These are phyloP conservation scores for Pinctada fucata DNA, from an alignment of 2,888 invertebrate genomes.

Conservation along the genomic window DNA sequence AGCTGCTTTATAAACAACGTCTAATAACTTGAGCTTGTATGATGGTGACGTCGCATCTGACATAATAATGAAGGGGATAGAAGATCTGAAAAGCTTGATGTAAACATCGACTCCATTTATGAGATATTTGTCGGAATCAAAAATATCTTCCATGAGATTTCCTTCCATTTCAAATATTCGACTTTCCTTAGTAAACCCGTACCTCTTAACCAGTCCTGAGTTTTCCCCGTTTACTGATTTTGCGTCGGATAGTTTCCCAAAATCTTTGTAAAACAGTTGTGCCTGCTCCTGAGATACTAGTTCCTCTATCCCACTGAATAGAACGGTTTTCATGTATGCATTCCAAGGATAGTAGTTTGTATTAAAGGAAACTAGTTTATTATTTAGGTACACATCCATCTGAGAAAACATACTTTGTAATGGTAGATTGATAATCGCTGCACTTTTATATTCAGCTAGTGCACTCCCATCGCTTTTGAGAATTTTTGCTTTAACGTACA, in stretches of 20 bases:
- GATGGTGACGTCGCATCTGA: not conserved
- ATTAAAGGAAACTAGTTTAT: conserved; percentile 31
- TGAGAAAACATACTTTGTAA: conserved; percentile 32
- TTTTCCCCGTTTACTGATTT: conserved; percentile 18
- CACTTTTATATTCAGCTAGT: conserved; percentile 19
- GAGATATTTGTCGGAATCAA: conserved; percentile 27
- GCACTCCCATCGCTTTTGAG: conserved; percentile 19
- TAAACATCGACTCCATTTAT: conserved; percentile 29
- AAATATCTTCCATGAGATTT: conserved; percentile 20
- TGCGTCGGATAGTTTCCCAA: conserved; percentile 13
- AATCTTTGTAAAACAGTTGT: conserved; percentile 28
- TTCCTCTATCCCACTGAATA: conserved; percentile 16
- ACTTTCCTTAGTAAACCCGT: conserved; percentile 29
- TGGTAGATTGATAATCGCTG: conserved; percentile 31
- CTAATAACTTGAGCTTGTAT: conserved; percentile 22
- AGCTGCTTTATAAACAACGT: conserved; percentile 10
- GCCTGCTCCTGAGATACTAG: conserved; percentile 26
- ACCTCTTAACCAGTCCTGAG: conserved; percentile 28
- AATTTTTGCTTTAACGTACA: conserved; percentile 29
- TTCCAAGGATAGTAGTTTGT: conserved; percentile 32
- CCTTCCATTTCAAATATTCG: conserved; percentile 25
- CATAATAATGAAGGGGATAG: conserved; percentile 20
- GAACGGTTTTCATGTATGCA: conserved; percentile 19
- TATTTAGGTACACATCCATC: no score
- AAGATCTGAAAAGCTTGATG: conserved; percentile 26